A percentile compares a stretch with the other conserved stretches of the same genome.
These are phyloP conservation scores for Valencia hispanica DNA, from an alignment of 2,797 vertebrate genomes.

Conservation along the genomic window DNA sequence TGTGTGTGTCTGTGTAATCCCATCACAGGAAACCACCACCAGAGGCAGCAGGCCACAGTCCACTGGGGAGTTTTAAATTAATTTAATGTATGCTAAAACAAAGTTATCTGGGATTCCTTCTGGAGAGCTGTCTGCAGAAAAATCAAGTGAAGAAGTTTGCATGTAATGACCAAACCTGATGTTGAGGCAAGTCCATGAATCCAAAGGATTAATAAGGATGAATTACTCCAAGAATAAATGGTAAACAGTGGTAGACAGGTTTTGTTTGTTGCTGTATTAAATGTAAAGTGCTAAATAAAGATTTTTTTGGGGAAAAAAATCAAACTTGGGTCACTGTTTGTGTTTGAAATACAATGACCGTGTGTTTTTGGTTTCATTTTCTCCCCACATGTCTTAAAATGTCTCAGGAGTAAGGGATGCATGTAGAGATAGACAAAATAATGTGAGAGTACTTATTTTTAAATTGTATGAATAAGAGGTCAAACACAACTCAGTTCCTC, in stretches of 20 bases:
- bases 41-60: slow-evolving; percentile 51
- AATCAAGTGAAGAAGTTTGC: slow-evolving; percentile 40
- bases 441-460: not conserved
- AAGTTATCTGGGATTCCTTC: slow-evolving; percentile 50
- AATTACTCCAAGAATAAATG: not conserved
- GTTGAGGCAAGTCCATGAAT: slow-evolving; percentile 17
- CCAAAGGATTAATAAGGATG: not conserved
- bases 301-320: not conserved
- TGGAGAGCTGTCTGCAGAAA: slow-evolving; percentile 35
- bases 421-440: not conserved
- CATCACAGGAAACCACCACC: slow-evolving; percentile 67
- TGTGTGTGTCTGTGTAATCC: slow-evolving; percentile 31
- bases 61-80: slow-evolving; percentile 48
- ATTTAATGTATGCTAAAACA: slow-evolving; percentile 52
- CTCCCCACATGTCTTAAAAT: not conserved
- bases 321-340: not conserved
- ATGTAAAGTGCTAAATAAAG: not conserved
- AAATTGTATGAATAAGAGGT: not conserved
- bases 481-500: not conserved
- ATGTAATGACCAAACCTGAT: slow-evolving; percentile 33
- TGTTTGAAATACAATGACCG: not conserved
- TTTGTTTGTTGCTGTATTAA: not conserved
- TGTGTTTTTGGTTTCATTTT: not conserved
- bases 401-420: not conserved
- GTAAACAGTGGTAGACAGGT: not conserved